These are phyloP conservation scores for Pseudorhombus dupliciocellatus DNA, from an alignment of 2,113 vertebrate species.

Conservation along the genomic window DNA sequence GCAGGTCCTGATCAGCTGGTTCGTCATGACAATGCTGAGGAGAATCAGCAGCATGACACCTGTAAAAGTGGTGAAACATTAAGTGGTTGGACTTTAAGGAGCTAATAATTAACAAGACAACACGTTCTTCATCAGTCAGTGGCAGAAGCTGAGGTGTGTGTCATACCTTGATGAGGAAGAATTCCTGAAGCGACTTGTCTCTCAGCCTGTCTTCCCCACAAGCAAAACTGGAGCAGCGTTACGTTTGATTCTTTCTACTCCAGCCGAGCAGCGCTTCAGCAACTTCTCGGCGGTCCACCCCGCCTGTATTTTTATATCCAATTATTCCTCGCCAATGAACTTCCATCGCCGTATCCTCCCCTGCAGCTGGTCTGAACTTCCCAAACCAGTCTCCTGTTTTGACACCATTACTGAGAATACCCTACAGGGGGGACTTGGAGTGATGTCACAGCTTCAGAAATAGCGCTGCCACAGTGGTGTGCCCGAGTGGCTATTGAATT, in stretches of 20 bases:
- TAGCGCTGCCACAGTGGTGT: slow-evolving; percentile 49
- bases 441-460: slow-evolving; percentile 57
- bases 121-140: neutral
- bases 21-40: neutral
- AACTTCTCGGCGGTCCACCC: slow-evolving; percentile 15
- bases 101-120: too few species aligned
- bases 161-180: slow-evolving; percentile 51
- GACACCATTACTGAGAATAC: slow-evolving; percentile 72
- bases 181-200: slow-evolving; percentile 26
- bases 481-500: slow-evolving; percentile 53
- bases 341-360: neutral
- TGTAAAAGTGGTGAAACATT: too few species aligned
- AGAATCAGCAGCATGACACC: too few species aligned
- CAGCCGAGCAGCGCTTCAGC: slow-evolving; percentile 32
- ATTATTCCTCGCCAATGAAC: slow-evolving; percentile 20
- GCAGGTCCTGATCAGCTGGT: neutral
- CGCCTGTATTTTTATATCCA: slow-evolving; percentile 32
- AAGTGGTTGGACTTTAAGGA: too few species aligned
- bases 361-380: slow-evolving; percentile 17
- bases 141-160: neutral
- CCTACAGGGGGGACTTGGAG: slow-evolving; percentile 31
- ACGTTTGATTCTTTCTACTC: slow-evolving; percentile 17
- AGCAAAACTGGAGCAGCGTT: slow-evolving; percentile 28
- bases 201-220: slow-evolving; percentile 28
- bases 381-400: slow-evolving; percentile 27